A percentile compares a stretch with the other conserved stretches of the same genome.
Conservation (phyloP, 2,888 invertebrate species). For the Spodoptera littoralis region DNA sequence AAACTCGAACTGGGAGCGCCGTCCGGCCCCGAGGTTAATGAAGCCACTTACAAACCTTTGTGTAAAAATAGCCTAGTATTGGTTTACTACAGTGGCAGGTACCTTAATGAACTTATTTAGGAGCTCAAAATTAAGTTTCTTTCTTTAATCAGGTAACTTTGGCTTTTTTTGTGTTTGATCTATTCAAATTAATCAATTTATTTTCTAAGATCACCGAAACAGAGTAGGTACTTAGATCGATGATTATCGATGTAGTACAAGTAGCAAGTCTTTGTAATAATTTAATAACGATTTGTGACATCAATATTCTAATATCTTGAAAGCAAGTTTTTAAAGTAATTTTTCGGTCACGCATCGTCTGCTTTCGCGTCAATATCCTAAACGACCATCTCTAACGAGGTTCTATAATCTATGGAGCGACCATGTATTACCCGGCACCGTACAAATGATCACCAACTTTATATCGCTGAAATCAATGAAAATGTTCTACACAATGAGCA, state of each 20-base stretch:
- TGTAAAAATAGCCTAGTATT: background rate
- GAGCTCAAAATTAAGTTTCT: no score
- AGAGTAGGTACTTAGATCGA: no score
- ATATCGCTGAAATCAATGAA: constrained; percentile 24
- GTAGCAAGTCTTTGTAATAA: no score
- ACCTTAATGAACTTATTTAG: no score
- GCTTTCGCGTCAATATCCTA: constrained; percentile 7
- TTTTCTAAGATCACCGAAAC: no score
- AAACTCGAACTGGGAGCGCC: constrained; percentile 14
- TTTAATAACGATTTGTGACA: no score
- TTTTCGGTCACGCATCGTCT: constrained; percentile 11
- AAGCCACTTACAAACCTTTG: constrained; percentile 6
- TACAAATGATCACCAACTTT: constrained; percentile 1
- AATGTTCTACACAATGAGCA: constrained; percentile 21
- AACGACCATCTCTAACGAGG: constrained; percentile 7
- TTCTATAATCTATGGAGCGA: background rate
- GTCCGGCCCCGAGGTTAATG: constrained; percentile 24
- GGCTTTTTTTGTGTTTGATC: no score
- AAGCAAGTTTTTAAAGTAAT: background rate
- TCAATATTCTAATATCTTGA: no score
- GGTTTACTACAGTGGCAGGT: background rate
- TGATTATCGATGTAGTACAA: no score
- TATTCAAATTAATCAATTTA: no score
- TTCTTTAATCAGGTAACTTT: no score
- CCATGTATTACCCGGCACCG: background rate